A percentile compares a stretch with the other conserved stretches of the same genome.
Conservation (phyloP, 2,113 vertebrate genomes). For the Chascanopsetta lugubris region DNA sequence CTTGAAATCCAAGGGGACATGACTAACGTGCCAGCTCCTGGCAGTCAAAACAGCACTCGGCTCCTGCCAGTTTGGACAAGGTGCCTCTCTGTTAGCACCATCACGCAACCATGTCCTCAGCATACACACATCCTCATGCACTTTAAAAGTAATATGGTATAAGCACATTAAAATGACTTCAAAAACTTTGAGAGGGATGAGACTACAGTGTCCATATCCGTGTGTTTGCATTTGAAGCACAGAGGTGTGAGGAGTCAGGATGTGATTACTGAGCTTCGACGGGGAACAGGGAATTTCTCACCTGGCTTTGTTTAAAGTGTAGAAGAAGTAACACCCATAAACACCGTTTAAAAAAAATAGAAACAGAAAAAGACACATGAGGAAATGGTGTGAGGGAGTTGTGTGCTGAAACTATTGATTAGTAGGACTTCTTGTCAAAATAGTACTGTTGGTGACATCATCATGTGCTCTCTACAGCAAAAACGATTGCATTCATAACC, state of each 20-base stretch:
- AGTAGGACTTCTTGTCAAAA: no score
- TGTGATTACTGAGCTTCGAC: not conserved
- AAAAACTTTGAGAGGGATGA: not conserved
- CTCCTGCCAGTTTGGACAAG: conserved; percentile 2
- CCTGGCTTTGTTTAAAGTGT: no score
- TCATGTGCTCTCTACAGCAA: not conserved
- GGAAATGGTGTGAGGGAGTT: no score
- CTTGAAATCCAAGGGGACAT: conserved; percentile 9
- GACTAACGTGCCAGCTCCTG: conserved; percentile 14
- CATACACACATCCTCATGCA: not conserved
- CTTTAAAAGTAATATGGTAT: not conserved
- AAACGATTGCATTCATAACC: no score
- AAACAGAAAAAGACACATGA: no score
- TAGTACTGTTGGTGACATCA: no score
- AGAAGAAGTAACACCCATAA: no score
- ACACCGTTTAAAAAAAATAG: not conserved
- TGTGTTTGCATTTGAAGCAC: not conserved
- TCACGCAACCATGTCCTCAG: not conserved
- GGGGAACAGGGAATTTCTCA: not conserved
- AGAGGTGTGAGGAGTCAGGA: not conserved
- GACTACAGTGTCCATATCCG: not conserved
- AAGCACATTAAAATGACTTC: not conserved
- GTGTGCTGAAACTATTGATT: no score
- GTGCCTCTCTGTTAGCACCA: not conserved
- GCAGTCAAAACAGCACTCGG: conserved; percentile 18